These are phyloP conservation scores for Sebastes nivosus DNA, from an alignment of 2,797 vertebrate species.

Conservation along the genomic window DNA sequence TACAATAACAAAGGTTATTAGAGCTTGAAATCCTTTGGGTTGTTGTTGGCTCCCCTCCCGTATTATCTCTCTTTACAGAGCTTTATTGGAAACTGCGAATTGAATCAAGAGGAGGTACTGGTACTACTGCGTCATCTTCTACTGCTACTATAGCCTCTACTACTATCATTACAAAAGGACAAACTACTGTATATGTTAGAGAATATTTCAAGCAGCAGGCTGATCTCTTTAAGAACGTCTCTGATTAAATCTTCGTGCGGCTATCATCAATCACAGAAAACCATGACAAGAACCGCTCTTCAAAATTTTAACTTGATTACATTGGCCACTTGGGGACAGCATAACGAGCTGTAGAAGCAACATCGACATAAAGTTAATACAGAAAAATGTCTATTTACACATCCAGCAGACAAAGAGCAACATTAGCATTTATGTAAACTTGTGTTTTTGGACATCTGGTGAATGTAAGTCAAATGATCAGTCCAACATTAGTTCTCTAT, in stretches of 20 bases:
- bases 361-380: neutral
- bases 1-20: slow-evolving; percentile 34
- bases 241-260: neutral
- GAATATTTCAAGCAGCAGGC: neutral
- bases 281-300: neutral
- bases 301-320: neutral
- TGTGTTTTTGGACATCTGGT: neutral
- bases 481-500: neutral
- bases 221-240: neutral
- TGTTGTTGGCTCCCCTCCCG: slow-evolving; percentile 29
- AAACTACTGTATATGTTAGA: neutral
- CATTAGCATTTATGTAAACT: neutral
- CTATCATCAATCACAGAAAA: neutral
- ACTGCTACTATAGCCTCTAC: neutral
- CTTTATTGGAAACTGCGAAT: slow-evolving; percentile 19
- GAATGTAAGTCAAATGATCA: neutral
- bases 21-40: slow-evolving; percentile 26
- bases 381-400: neutral
- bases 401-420: neutral
- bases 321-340: neutral
- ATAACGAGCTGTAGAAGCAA: neutral
- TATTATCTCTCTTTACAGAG: slow-evolving; percentile 13
- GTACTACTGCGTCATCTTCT: neutral
- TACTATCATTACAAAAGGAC: neutral
- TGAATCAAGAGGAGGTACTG: slow-evolving; percentile 2